These are phyloP conservation scores for Zaprionus davidi DNA, from an alignment of 1,140 invertebrate species.

Conservation along the genomic window DNA sequence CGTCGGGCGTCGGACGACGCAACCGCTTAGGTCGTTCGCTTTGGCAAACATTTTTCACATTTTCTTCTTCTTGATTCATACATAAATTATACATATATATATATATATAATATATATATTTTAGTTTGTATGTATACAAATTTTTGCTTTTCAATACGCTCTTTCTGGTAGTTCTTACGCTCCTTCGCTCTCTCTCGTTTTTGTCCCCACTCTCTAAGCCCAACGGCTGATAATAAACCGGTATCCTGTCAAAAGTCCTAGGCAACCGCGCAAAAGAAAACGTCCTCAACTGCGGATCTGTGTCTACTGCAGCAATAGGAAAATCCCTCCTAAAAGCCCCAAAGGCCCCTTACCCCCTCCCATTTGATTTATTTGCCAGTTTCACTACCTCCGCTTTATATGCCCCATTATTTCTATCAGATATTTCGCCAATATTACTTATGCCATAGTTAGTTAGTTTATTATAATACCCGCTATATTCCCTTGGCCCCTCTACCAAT, in stretches of 20 bases:
- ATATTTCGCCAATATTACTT: background rate
- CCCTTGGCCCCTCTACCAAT: background rate
- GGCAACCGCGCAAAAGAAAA: slow-evolving; percentile 13
- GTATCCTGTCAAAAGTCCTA: slow-evolving; percentile 72
- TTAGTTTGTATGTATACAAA: slow-evolving; percentile 5
- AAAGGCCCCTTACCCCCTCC: background rate
- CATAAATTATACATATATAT: slow-evolving; percentile 10
- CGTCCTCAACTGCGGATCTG: slow-evolving; percentile 32
- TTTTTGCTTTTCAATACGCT: background rate
- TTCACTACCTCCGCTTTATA: background rate
- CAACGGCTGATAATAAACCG: slow-evolving; percentile 56
- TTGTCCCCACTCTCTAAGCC: slow-evolving; percentile 21
- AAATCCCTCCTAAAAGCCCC: background rate
- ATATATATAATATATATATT: slow-evolving; percentile 26
- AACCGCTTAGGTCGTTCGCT: slow-evolving; percentile 33
- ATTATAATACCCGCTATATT: background rate
- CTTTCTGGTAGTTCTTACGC: slow-evolving; percentile 16
- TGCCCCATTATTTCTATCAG: background rate
- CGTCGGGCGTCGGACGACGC: slow-evolving; percentile 41
- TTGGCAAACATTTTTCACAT: slow-evolving; percentile 50
- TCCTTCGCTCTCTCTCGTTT: slow-evolving; percentile 29
- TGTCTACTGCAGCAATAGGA: background rate
- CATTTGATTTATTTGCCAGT: background rate
- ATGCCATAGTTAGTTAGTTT: background rate
- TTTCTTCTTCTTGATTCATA: slow-evolving; percentile 24